Percentiles rank a stretch among this genome's conserved stretches.
Evolutionary conservation across 2,888 invertebrate genomes (phyloP).

Genomic region (Yponomeuta evonymella): DNA sequence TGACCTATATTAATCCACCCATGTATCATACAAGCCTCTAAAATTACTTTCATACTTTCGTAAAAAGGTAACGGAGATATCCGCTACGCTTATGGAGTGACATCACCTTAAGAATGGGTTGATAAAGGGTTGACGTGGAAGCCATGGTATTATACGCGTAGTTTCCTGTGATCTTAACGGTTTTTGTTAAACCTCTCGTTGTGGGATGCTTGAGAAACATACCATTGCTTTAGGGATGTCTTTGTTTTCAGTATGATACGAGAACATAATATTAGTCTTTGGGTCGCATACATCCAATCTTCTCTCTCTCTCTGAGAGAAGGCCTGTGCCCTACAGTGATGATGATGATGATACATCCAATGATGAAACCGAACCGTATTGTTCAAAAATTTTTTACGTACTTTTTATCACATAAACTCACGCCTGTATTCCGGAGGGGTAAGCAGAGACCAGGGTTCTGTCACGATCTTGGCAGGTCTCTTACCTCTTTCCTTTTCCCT

Average conservation of each 20-base stretch:
- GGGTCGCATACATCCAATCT: neutral
- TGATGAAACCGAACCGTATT: too few species aligned
- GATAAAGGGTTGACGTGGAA: conserved; percentile 39
- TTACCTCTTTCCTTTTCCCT: too few species aligned
- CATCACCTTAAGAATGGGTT: conserved; percentile 25
- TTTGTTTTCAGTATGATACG: neutral
- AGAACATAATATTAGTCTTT: neutral
- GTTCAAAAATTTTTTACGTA: too few species aligned
- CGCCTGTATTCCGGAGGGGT: too few species aligned
- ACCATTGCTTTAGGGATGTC: neutral
- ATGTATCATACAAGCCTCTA: neutral
- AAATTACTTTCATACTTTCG: neutral
- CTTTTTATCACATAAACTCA: too few species aligned
- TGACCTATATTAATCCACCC: too few species aligned
- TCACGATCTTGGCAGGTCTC: too few species aligned
- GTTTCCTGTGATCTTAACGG: conserved; percentile 8
- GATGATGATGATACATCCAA: too few species aligned
- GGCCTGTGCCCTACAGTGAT: too few species aligned
- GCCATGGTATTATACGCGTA: neutral
- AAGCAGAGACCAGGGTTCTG: too few species aligned
- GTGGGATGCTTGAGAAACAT: neutral
- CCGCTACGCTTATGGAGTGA: conserved; percentile 10
- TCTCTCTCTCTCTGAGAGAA: too few species aligned
- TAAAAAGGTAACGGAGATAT: too few species aligned
- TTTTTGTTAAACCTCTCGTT: neutral